A percentile compares a stretch with the other conserved stretches of the same genome.
These are phyloP conservation scores for Florisuga fusca DNA, from an alignment of 2,797 vertebrate genomes.

Conservation along the genomic window DNA sequence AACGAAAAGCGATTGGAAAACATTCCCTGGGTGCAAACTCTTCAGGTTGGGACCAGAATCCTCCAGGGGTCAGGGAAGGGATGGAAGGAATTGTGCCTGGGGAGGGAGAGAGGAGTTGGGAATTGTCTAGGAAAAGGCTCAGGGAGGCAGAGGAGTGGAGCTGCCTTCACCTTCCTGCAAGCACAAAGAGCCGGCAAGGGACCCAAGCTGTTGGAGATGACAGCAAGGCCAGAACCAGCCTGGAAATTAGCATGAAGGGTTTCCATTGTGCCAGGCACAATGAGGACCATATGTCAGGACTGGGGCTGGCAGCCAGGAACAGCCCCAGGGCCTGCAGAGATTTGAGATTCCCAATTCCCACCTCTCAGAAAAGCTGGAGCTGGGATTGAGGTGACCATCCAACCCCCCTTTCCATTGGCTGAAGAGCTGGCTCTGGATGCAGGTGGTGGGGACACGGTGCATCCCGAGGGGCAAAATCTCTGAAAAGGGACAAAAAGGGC, in stretches of 20 bases:
- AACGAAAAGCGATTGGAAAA: not conserved
- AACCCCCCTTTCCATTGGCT: fast-evolving
- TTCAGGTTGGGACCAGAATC: fast-evolving
- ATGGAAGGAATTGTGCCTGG: not conserved
- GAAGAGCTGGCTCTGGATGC: not conserved
- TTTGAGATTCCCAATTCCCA: not conserved
- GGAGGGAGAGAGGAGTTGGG: not conserved
- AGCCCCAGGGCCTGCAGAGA: not conserved
- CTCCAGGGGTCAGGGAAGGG: not conserved
- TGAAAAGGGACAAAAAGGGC: not conserved
- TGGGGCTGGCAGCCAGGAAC: not conserved
- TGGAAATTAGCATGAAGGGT: conserved; percentile 33
- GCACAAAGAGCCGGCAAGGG: conserved; percentile 3
- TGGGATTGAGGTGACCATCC: not conserved
- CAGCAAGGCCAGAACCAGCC: not conserved
- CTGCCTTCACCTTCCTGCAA: not conserved
- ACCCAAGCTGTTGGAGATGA: conserved; percentile 30
- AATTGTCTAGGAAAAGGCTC: fast-evolving
- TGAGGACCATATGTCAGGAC: conserved; percentile 67
- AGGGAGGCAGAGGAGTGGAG: not conserved
- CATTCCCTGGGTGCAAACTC: fast-evolving
- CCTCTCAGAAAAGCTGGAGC: not conserved
- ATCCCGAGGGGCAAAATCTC: not conserved
- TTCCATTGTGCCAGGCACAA: conserved; percentile 53
- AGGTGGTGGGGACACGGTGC: fast-evolving